Conservation (phyloP, 2,888 invertebrate species). For the Lysandra coridon region DNA sequence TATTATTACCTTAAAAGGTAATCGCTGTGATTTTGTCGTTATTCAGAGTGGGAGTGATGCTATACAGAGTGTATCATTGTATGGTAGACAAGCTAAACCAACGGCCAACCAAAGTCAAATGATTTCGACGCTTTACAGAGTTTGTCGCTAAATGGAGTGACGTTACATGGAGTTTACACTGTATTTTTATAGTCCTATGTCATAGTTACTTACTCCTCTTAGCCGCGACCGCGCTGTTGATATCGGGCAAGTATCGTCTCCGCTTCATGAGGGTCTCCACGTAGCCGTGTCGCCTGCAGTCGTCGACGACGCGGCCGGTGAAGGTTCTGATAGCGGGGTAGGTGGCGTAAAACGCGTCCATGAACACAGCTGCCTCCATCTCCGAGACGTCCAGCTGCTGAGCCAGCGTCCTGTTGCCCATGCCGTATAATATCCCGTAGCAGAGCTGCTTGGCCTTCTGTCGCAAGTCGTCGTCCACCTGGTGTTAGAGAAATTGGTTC, state of each 20-base stretch:
- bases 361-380: constrained; percentile 88
- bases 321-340: constrained; percentile 86
- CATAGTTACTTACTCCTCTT: constrained; percentile 79
- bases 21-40: too few species aligned
- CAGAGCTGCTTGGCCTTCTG: constrained; percentile 95
- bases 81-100: too few species aligned
- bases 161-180: too few species aligned
- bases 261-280: constrained; percentile 92
- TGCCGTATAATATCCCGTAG: constrained; percentile 98
- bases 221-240: constrained; percentile 81
- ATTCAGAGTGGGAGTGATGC: too few species aligned
- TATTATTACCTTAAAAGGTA: too few species aligned
- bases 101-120: too few species aligned
- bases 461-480: constrained; percentile 88
- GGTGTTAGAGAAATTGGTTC: neutral
- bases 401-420: constrained; percentile 91
- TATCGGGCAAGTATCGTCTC: constrained; percentile 87
- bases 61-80: too few species aligned
- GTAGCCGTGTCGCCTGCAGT: constrained; percentile 86
- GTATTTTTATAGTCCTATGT: too few species aligned
- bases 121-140: too few species aligned
- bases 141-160: too few species aligned
- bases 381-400: constrained; percentile 89
- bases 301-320: constrained; percentile 73
- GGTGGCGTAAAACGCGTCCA: constrained; percentile 88